Percentiles rank a stretch among this genome's conserved stretches.
Conservation (phyloP, 92 coral and sea anemone species). For the Parazoanthus swiftii region DNA sequence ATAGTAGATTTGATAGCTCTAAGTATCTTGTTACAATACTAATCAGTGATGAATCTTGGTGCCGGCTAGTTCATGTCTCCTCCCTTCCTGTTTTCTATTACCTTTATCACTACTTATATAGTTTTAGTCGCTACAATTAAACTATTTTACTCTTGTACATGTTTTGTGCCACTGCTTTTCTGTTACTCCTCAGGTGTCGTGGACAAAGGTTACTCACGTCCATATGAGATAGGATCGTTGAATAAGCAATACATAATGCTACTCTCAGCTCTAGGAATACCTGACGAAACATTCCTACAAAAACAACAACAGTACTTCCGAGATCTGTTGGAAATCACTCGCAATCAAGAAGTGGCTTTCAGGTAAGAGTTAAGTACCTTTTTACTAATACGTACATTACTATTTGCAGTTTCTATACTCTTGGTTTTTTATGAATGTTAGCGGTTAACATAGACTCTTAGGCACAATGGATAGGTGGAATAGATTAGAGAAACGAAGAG, state of each 20-base stretch:
- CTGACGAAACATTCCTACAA: conserved; percentile 61
- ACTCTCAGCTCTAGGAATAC: conserved; percentile 80
- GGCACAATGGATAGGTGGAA: too few relatives aligned
- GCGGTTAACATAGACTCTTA: too few relatives aligned
- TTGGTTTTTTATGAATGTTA: too few relatives aligned
- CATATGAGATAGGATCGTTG: conserved; percentile 80
- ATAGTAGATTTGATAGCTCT: too few relatives aligned
- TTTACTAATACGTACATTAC: too few relatives aligned
- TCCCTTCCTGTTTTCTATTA: too few relatives aligned
- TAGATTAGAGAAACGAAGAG: too few relatives aligned
- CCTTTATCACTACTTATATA: background rate
- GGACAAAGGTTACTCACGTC: conserved; percentile 84
- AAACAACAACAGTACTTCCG: conserved; percentile 74
- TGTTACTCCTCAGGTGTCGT: conserved; percentile 52
- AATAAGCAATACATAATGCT: conserved; percentile 90
- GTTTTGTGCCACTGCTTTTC: background rate
- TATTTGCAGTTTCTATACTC: too few relatives aligned
- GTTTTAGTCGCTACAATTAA: background rate
- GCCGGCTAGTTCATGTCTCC: too few relatives aligned
- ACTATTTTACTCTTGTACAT: background rate
- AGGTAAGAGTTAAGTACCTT: conserved; percentile 1
- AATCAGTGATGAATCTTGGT: too few relatives aligned
- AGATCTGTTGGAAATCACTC: conserved; percentile 66
- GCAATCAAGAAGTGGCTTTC: conserved; percentile 66
- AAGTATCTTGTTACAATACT: too few relatives aligned